Conservation (phyloP, 2,888 invertebrate genomes). For the Drosophila subquinaria region DNA sequence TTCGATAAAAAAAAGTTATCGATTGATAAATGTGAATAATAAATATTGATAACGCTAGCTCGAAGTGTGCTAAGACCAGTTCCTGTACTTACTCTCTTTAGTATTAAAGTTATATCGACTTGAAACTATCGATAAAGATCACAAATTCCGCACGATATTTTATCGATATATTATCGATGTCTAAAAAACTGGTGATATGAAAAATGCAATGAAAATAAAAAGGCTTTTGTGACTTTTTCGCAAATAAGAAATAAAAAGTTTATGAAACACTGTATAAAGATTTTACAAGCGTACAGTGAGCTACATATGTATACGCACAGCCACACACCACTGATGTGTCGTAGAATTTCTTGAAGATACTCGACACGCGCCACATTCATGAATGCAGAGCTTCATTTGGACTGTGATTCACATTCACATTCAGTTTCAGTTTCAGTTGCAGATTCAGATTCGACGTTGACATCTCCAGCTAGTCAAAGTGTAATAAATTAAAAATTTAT, state of each 20-base stretch:
- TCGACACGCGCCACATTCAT: constrained; percentile 25
- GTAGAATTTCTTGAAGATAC: constrained; percentile 11
- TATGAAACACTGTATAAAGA: neutral
- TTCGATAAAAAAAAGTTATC: neutral
- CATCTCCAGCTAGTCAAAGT: constrained; percentile 55
- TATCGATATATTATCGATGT: neutral
- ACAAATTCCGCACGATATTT: no score
- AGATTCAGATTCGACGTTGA: constrained; percentile 33
- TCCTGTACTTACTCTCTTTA: neutral
- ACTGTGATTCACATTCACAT: constrained; percentile 19
- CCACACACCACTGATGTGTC: neutral
- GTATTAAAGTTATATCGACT: neutral
- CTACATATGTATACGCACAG: neutral
- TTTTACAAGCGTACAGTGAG: constrained; percentile 3
- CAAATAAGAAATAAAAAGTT: constrained; percentile 2
- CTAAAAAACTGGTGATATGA: neutral
- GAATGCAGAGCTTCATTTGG: constrained; percentile 12
- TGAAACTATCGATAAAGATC: neutral
- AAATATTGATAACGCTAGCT: neutral
- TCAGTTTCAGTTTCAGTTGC: constrained; percentile 11
- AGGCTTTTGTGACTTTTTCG: neutral
- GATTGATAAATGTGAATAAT: neutral
- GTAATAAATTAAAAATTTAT: constrained; percentile 80
- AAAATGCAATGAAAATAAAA: neutral
- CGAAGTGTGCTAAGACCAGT: no score